phyloP scores from a whole-genome alignment of 1,140 invertebrate genomes.

The Matsumurasca onukii region DNA sequence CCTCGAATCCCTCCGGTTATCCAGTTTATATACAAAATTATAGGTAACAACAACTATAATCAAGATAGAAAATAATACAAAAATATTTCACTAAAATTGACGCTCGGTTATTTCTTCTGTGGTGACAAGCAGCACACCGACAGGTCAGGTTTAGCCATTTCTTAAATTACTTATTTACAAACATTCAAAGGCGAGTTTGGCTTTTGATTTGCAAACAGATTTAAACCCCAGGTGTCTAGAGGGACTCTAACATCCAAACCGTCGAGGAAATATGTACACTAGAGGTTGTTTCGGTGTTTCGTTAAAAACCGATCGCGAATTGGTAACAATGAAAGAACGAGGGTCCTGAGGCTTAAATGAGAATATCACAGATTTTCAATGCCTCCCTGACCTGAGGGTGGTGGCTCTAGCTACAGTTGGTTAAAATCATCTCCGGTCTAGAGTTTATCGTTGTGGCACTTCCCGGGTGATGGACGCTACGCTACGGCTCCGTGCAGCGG shows the following conservation, averaged over 20 bases:
- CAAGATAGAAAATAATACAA: constrained; percentile 15
- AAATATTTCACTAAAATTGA: constrained; percentile 24
- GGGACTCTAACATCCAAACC: not conserved
- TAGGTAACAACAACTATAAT: not conserved
- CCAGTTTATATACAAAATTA: not conserved
- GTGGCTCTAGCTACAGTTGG: not conserved
- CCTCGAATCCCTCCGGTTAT: not conserved
- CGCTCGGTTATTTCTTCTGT: constrained; percentile 22
- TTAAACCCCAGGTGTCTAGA: constrained; percentile 16
- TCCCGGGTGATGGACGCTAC: not conserved
- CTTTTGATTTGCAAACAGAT: constrained; percentile 23
- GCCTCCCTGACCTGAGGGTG: not conserved
- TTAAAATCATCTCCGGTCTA: not conserved
- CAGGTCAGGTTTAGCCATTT: constrained; percentile 10
- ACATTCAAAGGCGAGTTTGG: constrained; percentile 8
- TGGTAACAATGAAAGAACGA: not conserved
- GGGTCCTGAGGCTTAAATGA: constrained; percentile 17
- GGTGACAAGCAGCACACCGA: not conserved
- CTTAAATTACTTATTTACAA: constrained; percentile 24
- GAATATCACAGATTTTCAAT: constrained; percentile 25
- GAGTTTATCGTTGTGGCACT: not conserved
- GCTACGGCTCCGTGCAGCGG: not conserved
- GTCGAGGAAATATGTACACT: constrained; percentile 9
- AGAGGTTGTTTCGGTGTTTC: not conserved
- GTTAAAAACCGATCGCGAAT: not conserved